Evolutionary conservation across 1,140 invertebrate species (phyloP).

Genomic region (Drosophila gunungcola): DNA sequence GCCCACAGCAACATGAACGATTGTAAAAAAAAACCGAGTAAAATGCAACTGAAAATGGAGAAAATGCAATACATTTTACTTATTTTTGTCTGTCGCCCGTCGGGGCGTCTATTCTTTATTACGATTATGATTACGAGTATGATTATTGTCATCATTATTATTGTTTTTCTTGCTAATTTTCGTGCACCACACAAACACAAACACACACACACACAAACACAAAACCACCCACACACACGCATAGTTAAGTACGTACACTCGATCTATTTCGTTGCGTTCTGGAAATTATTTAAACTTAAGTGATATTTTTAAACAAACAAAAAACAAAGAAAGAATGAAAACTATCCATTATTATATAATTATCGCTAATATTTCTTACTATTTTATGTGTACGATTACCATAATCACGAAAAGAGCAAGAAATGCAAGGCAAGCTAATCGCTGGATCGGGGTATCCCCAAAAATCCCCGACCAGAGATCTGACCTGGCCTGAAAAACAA

Average conservation of each 20-base stretch:
- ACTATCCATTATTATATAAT: conserved; percentile 82
- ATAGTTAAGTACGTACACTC: conserved; percentile 52
- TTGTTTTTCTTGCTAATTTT: conserved; percentile 66
- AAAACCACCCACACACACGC: conserved; percentile 34
- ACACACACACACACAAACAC: conserved; percentile 14
- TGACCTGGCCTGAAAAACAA: conserved; percentile 18
- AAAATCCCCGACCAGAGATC: conserved; percentile 2
- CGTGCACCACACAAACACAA: conserved; percentile 53
- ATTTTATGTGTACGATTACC: conserved; percentile 54
- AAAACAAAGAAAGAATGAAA: conserved; percentile 30
- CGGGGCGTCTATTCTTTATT: conserved; percentile 51
- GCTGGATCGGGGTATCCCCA: conserved; percentile 4
- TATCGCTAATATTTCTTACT: conserved; percentile 72
- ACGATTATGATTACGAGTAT: conserved; percentile 47
- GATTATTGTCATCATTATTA: conserved; percentile 57
- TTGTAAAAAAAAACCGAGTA: conserved; percentile 32
- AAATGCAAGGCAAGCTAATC: conserved; percentile 20
- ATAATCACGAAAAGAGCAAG: conserved; percentile 60
- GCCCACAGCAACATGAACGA: conserved; percentile 40
- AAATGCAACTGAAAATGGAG: conserved; percentile 33
- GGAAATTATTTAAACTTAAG: conserved; percentile 83
- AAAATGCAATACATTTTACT: conserved; percentile 45
- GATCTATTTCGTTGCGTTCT: conserved; percentile 79
- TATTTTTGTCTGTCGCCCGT: conserved; percentile 41
- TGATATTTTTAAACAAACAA: conserved; percentile 75